These are phyloP conservation scores for Nansenia antarctica DNA, from an alignment of 2,113 vertebrate species.

Conservation along the genomic window DNA sequence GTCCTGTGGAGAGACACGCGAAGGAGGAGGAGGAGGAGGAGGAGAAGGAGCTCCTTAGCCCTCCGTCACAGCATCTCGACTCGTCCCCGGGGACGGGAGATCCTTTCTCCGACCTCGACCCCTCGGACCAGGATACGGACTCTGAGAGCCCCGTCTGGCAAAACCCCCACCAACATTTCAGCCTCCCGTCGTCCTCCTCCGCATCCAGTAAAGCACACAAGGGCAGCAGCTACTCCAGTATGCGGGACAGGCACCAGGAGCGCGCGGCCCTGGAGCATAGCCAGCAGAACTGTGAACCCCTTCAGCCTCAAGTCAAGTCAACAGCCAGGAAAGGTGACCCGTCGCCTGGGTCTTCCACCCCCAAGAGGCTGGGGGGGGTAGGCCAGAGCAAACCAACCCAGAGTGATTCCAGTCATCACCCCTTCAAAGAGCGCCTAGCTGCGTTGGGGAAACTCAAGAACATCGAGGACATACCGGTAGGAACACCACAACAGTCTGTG, in stretches of 20 bases:
- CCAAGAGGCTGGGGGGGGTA: constrained; percentile 56
- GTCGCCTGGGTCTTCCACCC: constrained; percentile 39
- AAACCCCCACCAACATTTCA: constrained; percentile 47
- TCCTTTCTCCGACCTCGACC: constrained; percentile 3
- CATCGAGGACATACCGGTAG: constrained; percentile 46
- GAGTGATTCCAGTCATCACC: constrained; percentile 70
- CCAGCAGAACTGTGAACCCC: constrained; percentile 33
- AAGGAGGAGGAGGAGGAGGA: constrained; percentile 30
- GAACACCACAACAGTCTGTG: constrained; percentile 2
- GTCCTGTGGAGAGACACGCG: constrained; percentile 24
- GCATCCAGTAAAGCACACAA: constrained; percentile 5
- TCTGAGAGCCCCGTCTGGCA: constrained; percentile 50
- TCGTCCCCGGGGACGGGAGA: constrained; percentile 24
- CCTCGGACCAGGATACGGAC: constrained; percentile 42
- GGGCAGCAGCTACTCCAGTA: constrained; percentile 14
- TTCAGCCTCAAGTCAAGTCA: constrained; percentile 42
- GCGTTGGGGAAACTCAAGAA: constrained; percentile 75
- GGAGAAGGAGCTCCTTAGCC: constrained; percentile 14
- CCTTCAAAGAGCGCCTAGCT: constrained; percentile 76
- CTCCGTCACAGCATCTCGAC: constrained; percentile 10
- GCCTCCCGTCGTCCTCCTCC: constrained; percentile 42
- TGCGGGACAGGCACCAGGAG: constrained; percentile 46
- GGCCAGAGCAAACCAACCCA: constrained; percentile 60
- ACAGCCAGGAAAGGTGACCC: constrained; percentile 54
- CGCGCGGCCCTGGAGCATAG: background rate